Base-by-base conservation (phyloP, 2,113 vertebrate species). In the Onychostoma macrolepis region DNA sequence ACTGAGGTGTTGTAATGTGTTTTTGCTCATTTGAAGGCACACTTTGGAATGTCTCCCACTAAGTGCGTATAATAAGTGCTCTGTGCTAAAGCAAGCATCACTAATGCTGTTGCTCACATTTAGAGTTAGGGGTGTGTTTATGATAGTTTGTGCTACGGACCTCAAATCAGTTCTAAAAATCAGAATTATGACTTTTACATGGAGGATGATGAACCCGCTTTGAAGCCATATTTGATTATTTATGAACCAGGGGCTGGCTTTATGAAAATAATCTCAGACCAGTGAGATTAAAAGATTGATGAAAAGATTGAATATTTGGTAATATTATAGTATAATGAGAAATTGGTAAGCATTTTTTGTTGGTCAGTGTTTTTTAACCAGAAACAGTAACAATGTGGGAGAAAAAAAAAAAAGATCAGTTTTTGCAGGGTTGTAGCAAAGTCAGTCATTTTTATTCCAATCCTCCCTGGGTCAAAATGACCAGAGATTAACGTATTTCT, bases 21-120 rank as follows among this genome's bases (percentile, higher is more conserved):
- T 71, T 61, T 83, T 83, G 41, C 43, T 71, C 21, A 53, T 71
- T 50, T 50, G 63, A 33, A 71, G 41, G 13, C 24, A 43, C 36
- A 41, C 78, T 41, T 80, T 79, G 50, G 33, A 41, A 61, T 41
- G 7, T 10, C 76, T 45, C n/a, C 11, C 13, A 7, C 76, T 53
- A 30, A 19, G 43, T 53, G n/a, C 2, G 76, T 30, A 30, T 74
- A 41, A 48, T 17, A 45, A 48, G 74, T 48, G 74, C 74, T 48
- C 41, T 28, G 38, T 76, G 74, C 33, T 58, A 79, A 79, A 24
- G 21, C 77, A 58, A 76, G 74, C 41, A 33, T 71, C 67, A 36
- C 19, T 24, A 38, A 19, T 38, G 2, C 0, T 12, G 11, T 77
- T 50, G 43, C 24, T 77, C 43, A 48, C n/a, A 4, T 12, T 41